Conservation (phyloP, 2,113 vertebrate genomes). For the Plectropomus leopardus region DNA sequence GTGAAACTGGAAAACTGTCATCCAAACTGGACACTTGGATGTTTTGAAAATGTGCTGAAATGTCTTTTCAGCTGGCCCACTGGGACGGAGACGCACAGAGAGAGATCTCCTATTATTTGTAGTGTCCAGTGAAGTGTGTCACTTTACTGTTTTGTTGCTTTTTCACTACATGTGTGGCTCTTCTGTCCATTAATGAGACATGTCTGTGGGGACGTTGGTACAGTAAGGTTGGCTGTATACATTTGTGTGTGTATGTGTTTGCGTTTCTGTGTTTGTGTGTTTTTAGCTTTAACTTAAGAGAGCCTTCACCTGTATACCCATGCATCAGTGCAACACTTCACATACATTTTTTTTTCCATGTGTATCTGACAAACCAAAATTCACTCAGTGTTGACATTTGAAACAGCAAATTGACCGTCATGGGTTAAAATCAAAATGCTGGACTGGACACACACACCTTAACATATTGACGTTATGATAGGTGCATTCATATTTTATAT, state of each 20-base stretch:
- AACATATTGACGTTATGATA: conserved; percentile 8
- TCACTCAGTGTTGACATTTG: neutral
- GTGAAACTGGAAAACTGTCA: neutral
- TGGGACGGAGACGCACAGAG: conserved; percentile 30
- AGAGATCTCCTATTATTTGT: conserved; percentile 30
- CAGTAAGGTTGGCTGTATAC: neutral
- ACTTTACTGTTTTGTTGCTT: conserved; percentile 68
- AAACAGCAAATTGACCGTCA: conserved; percentile 1
- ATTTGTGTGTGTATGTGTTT: conserved; percentile 6
- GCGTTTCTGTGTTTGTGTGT: conserved; percentile 1
- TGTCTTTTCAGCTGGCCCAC: conserved; percentile 11
- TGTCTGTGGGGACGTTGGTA: conserved; percentile 44
- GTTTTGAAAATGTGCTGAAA: neutral
- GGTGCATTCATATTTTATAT: conserved; percentile 48
- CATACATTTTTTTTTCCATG: too few species aligned
- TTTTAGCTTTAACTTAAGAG: neutral
- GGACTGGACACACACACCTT: neutral
- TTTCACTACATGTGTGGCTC: conserved; percentile 48
- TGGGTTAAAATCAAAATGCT: conserved; percentile 3
- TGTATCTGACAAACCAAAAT: neutral
- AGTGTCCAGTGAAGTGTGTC: conserved; percentile 65
- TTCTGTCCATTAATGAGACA: conserved; percentile 38
- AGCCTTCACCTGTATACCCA: neutral
- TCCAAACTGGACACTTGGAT: neutral
- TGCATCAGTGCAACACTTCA: neutral